These are phyloP conservation scores for Irena cyanogastra DNA, from an alignment of 2,113 vertebrate genomes.

Conservation along the genomic window DNA sequence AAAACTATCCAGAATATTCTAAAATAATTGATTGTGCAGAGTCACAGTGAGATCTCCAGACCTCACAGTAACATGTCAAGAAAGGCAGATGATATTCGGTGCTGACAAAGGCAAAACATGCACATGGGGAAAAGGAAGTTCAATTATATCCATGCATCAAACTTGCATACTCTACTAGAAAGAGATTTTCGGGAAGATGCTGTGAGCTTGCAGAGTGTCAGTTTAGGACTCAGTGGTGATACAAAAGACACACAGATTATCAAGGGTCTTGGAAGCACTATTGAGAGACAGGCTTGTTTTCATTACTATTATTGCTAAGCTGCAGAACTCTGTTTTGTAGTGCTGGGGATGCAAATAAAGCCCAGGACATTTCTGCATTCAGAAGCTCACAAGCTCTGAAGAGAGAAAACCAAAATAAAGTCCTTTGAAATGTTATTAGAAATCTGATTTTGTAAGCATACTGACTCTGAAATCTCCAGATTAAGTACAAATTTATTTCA, in stretches of 20 bases:
- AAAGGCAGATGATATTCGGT: background rate
- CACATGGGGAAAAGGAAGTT: background rate
- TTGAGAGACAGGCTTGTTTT: accelerated
- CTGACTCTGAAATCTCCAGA: background rate
- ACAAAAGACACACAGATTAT: background rate
- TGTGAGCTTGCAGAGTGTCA: background rate
- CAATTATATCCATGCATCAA: background rate
- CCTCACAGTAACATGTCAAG: background rate
- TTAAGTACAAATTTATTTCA: background rate
- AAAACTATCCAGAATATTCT: background rate
- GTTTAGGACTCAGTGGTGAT: background rate
- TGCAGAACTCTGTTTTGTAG: background rate
- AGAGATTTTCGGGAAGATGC: background rate
- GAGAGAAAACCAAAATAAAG: background rate
- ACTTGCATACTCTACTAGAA: background rate
- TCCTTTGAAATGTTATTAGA: background rate
- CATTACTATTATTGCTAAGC: background rate
- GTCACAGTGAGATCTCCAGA: background rate
- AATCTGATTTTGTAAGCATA: background rate
- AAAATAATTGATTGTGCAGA: background rate
- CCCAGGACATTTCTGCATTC: background rate
- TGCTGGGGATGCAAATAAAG: background rate
- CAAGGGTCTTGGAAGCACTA: background rate
- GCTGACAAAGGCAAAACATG: background rate
- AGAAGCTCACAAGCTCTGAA: background rate